A percentile compares a stretch with the other conserved stretches of the same genome.
phyloP scores from a whole-genome alignment of 2,113 vertebrate species.

The Callopanchax toddi region DNA sequence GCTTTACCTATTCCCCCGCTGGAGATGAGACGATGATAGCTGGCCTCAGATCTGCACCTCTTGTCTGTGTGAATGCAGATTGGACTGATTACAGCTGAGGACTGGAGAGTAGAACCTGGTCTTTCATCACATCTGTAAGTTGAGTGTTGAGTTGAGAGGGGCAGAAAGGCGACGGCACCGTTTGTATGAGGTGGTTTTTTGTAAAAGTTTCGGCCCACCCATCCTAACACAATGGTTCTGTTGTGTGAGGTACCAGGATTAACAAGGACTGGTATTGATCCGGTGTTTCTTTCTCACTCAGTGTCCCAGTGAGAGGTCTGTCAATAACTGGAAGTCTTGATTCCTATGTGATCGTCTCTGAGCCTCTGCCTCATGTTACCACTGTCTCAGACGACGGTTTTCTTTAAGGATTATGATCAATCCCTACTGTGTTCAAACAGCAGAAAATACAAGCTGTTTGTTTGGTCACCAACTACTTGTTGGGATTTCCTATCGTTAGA shows the following conservation, averaged over 20 bases:
- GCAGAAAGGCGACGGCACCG: slow-evolving; percentile 13
- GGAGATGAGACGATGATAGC: slow-evolving; percentile 36
- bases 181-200: slow-evolving; percentile 52
- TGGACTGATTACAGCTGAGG: slow-evolving; percentile 26
- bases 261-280: slow-evolving; percentile 66
- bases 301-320: slow-evolving; percentile 48
- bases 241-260: slow-evolving; percentile 66
- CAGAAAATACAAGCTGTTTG: neutral
- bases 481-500: neutral
- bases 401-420: slow-evolving; percentile 5
- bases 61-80: slow-evolving; percentile 26
- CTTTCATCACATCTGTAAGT: slow-evolving; percentile 24
- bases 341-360: slow-evolving; percentile 53
- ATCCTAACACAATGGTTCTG: slow-evolving; percentile 55
- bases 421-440: neutral
- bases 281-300: slow-evolving; percentile 44
- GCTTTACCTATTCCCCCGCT: slow-evolving; percentile 51
- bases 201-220: slow-evolving; percentile 34
- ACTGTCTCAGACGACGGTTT: slow-evolving; percentile 10
- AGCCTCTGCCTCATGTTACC: slow-evolving; percentile 14
- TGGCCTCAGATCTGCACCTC: slow-evolving; percentile 13
- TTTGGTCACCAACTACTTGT: neutral
- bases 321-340: slow-evolving; percentile 69
- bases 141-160: slow-evolving; percentile 15
- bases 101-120: neutral